phyloP scores from a whole-genome alignment of 1,140 invertebrate species.

The Bombus confusus region DNA sequence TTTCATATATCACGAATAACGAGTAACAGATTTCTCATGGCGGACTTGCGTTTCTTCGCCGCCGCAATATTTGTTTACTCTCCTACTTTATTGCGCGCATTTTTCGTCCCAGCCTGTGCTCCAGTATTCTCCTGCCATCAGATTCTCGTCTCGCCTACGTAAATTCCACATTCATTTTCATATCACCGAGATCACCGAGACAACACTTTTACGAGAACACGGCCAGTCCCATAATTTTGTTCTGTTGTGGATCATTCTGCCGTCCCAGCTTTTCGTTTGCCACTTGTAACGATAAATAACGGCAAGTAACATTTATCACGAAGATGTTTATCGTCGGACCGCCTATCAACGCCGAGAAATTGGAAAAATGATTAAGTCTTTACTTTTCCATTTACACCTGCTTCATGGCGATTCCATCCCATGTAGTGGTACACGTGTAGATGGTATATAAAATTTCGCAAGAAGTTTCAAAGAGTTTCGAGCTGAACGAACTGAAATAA shows the following conservation, averaged over 20 bases:
- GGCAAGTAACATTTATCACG: background rate
- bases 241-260: background rate
- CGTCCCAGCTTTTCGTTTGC: background rate
- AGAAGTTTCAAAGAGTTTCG: background rate
- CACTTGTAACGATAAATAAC: background rate
- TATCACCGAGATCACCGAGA: conserved; percentile 10
- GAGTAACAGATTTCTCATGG: background rate
- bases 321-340: background rate
- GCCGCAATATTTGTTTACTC: conserved; percentile 8
- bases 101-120: background rate
- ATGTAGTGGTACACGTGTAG: too few relatives aligned
- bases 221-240: background rate
- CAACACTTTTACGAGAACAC: background rate
- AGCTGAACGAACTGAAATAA: conserved; percentile 24
- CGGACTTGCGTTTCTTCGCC: background rate
- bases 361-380: background rate
- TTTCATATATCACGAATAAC: background rate
- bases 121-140: background rate
- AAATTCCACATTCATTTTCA: conserved; percentile 22
- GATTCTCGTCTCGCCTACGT: background rate
- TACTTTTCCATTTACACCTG: background rate
- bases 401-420: too few relatives aligned
- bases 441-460: background rate
- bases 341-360: background rate
- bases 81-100: conserved; percentile 5